Conservation (phyloP, 2,888 invertebrate species). For the Eutolmus rufibarbis region DNA sequence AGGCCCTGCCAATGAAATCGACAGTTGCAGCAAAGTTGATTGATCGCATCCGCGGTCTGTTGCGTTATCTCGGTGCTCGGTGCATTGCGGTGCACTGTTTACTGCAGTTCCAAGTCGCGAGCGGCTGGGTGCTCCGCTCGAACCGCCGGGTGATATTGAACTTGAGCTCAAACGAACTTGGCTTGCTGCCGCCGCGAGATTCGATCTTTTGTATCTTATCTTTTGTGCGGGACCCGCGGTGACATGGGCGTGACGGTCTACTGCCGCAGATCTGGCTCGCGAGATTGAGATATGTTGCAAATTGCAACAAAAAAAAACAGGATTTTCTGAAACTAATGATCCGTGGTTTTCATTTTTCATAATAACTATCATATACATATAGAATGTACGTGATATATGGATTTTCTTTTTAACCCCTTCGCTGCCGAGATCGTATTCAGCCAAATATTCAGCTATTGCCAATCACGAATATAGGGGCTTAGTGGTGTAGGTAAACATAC, state of each 20-base stretch:
- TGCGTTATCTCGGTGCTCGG: background rate
- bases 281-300: background rate
- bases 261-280: background rate
- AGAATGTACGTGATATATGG: background rate
- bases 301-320: background rate
- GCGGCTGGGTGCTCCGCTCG: background rate
- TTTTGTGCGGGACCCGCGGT: background rate
- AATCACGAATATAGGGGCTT: too few relatives aligned
- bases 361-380: too few relatives aligned
- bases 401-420: too few relatives aligned
- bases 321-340: background rate
- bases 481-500: too few relatives aligned
- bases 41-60: constrained; percentile 27
- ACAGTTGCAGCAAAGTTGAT: background rate
- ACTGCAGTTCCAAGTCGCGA: background rate
- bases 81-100: background rate
- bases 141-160: constrained; percentile 13
- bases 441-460: too few relatives aligned
- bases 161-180: constrained; percentile 3
- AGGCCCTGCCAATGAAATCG: background rate
- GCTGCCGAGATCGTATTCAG: too few relatives aligned
- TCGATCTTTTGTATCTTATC: background rate
- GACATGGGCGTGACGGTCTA: background rate
- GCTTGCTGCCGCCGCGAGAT: background rate
- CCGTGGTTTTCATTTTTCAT: background rate